Percentiles rank a stretch among this genome's conserved stretches.
These are phyloP conservation scores for Epistrophella euchroma DNA, from an alignment of 2,888 invertebrate species.

Conservation along the genomic window DNA sequence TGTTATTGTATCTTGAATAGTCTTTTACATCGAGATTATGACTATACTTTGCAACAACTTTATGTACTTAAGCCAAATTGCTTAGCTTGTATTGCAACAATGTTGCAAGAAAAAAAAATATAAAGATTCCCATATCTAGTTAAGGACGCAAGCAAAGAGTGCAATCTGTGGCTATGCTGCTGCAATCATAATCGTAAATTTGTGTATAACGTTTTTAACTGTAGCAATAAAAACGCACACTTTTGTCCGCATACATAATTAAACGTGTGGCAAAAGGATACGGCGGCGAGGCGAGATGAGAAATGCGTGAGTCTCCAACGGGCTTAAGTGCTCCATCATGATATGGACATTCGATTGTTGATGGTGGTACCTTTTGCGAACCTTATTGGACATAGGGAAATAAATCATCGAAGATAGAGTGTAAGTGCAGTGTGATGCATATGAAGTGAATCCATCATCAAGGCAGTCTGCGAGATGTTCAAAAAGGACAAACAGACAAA, in stretches of 20 bases:
- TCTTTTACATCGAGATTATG: conserved; percentile 26
- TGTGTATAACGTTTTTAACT: conserved; percentile 59
- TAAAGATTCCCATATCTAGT: not conserved
- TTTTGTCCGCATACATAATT: conserved; percentile 47
- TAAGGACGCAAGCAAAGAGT: conserved; percentile 38
- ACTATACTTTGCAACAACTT: conserved; percentile 60
- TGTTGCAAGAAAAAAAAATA: conserved; percentile 43
- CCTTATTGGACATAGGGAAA: conserved; percentile 45
- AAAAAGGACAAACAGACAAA: conserved; percentile 29
- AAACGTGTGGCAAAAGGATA: conserved; percentile 15
- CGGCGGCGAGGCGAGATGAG: too few relatives aligned
- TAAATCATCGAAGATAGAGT: conserved; percentile 57
- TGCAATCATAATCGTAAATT: conserved; percentile 67
- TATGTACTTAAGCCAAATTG: conserved; percentile 68
- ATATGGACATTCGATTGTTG: conserved; percentile 12
- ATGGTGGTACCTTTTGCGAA: not conserved
- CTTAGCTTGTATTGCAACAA: conserved; percentile 57
- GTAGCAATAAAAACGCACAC: conserved; percentile 73
- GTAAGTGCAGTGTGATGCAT: not conserved
- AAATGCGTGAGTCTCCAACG: conserved; percentile 69
- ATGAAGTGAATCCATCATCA: conserved; percentile 68
- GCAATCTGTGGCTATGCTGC: conserved; percentile 2
- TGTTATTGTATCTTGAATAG: conserved; percentile 48
- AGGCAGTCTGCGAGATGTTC: conserved; percentile 46
- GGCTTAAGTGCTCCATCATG: conserved; percentile 62